These are phyloP conservation scores for Caenorhabditis sinica DNA, from an alignment of 2,888 invertebrate genomes.

Conservation along the genomic window DNA sequence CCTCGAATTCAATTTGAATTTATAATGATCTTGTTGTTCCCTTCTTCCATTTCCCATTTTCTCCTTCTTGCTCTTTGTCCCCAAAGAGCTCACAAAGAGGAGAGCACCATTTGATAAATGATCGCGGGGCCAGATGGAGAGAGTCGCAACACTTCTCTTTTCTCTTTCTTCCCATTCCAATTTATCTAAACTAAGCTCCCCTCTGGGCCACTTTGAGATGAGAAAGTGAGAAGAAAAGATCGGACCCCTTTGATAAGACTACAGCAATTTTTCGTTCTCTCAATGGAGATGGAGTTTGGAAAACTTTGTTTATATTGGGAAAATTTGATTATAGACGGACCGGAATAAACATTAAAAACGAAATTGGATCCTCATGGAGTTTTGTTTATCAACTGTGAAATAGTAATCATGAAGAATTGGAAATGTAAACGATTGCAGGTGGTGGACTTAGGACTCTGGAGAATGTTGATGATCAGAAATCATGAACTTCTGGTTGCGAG, in stretches of 20 bases:
- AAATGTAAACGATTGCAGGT: not conserved
- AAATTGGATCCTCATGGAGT: slow-evolving; percentile 14
- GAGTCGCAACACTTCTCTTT: too few relatives aligned
- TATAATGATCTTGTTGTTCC: slow-evolving; percentile 38
- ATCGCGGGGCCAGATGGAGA: not conserved
- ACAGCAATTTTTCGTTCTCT: not conserved
- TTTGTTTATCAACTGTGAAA: not conserved
- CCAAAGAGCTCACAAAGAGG: too few relatives aligned
- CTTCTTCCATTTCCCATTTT: not conserved
- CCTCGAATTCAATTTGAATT: slow-evolving; percentile 42
- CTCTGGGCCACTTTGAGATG: not conserved
- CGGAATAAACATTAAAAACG: slow-evolving; percentile 36
- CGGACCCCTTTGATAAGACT: slow-evolving; percentile 32
- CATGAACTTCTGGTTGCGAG: not conserved
- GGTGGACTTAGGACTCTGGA: not conserved
- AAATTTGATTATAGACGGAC: too few relatives aligned
- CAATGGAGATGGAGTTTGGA: slow-evolving; percentile 14
- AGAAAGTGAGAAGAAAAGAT: slow-evolving; percentile 3
- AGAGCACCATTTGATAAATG: slow-evolving; percentile 50
- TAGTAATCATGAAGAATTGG: slow-evolving; percentile 1
- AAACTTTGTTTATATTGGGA: not conserved
- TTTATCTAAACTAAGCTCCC: slow-evolving; percentile 28
- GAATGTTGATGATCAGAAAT: not conserved
- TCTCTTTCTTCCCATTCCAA: slow-evolving; percentile 4
- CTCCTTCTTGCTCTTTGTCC: slow-evolving; percentile 46